Conservation (phyloP, 2,888 invertebrate species). For the Adelognathus sp. region DNA sequence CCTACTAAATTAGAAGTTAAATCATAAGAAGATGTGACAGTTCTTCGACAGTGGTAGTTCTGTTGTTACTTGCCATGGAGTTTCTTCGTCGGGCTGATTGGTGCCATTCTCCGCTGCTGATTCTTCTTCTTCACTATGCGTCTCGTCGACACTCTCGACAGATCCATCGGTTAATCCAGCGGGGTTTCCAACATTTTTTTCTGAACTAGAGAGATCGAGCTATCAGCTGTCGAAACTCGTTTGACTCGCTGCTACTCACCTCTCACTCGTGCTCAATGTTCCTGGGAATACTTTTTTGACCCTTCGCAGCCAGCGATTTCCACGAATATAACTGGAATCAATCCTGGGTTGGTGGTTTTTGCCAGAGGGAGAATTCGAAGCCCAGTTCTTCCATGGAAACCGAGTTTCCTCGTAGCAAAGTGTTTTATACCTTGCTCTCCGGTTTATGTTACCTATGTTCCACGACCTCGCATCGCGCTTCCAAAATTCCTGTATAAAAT, state of each 20-base stretch:
- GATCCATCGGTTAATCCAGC: constrained; percentile 19
- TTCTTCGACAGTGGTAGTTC: neutral
- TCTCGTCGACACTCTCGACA: neutral
- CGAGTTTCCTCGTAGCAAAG: constrained; percentile 21
- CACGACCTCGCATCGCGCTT: neutral
- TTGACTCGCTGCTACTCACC: constrained; percentile 51
- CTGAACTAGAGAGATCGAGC: constrained; percentile 52
- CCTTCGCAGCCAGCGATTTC: constrained; percentile 19
- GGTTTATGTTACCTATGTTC: constrained; percentile 11
- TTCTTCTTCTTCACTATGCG: neutral
- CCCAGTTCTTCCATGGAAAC: constrained; percentile 22
- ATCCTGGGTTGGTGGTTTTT: constrained; percentile 6
- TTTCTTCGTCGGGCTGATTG: neutral
- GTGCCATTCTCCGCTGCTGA: constrained; percentile 21
- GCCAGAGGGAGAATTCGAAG: neutral
- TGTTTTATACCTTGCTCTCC: constrained; percentile 7
- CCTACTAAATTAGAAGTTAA: no score
- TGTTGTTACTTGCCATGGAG: neutral
- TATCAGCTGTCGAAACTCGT: constrained; percentile 63
- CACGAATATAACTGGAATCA: constrained; percentile 34
- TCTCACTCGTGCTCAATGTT: neutral
- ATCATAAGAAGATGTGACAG: no score
- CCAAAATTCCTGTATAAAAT: constrained; percentile 40
- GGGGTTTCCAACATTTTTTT: constrained; percentile 21
- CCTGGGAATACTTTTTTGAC: constrained; percentile 38